Base-by-base conservation (phyloP, 2,888 invertebrate genomes). In the Eudemis profundana region DNA sequence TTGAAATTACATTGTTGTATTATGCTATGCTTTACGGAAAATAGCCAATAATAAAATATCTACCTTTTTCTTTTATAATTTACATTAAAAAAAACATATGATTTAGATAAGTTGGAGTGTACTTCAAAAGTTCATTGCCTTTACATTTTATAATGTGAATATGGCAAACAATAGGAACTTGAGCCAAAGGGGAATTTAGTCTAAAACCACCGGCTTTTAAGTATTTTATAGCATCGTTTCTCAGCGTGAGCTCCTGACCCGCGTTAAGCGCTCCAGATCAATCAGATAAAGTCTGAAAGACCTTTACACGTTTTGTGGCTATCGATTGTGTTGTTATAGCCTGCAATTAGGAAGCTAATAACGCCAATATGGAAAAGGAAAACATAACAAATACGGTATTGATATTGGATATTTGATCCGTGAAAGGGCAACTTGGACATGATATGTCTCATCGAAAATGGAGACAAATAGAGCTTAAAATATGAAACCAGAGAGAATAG, bases 241-340 rank as follows among this genome's bases (percentile, higher is more conserved):
- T 62, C 62, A 56, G 49, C n/a, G n/a, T 40, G 29, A 56, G 63
- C 56, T 63, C 49, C 40, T 33, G 63, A 63, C 56, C 63, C 56
- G 42, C 49, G n/a, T 19, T 29, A 27, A 49, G 40, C 49, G 56
- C 49, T 63, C 63, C 40, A 50, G 40, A 42, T 63, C 42, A 27
- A 27, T 47, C 40, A 56, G 54, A 53, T 61, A 44, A 61, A 47
- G 27, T 49, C 46, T 47, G n/a, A 54, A 19, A 33, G 57, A n/a
- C 42, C n/a, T 42, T 44, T 54, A 61, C 19, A 51, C 21, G 40
- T 62, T 62, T 54, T 23, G 42, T 54, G 15, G 15, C 15, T 40
- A 40, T 42, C 27, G 4, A n/a, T 27, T 54, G 14, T 7, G 42
- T 54, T 15, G 14, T 54, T 15, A 4, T 54, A 1, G 12, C 51